These are phyloP conservation scores for Cheilosia pagana DNA, from an alignment of 2,888 invertebrate species.

Conservation along the genomic window DNA sequence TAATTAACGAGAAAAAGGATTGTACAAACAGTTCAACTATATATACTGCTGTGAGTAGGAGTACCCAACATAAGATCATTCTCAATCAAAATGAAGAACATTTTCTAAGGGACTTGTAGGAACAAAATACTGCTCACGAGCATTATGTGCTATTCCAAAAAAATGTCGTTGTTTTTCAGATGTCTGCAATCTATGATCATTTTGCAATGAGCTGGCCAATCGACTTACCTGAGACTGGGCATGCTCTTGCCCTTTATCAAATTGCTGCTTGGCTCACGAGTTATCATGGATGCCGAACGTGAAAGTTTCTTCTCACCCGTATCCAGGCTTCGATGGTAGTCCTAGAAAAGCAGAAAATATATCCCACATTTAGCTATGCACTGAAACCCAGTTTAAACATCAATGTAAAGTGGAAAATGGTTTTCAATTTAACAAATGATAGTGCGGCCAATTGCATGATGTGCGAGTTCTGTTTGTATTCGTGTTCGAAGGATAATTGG, in stretches of 20 bases:
- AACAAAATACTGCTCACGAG: no score
- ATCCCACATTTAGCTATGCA: not conserved
- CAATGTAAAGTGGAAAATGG: conserved; percentile 36
- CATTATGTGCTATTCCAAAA: conserved; percentile 15
- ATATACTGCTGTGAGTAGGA: no score
- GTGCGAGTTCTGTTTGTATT: conserved; percentile 57
- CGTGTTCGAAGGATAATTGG: conserved; percentile 22
- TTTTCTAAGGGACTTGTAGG: not conserved
- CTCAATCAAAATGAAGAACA: not conserved
- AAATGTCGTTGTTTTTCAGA: conserved; percentile 26
- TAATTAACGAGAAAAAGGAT: no score
- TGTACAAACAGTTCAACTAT: no score
- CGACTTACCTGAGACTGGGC: conserved; percentile 94
- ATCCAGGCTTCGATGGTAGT: conserved; percentile 92
- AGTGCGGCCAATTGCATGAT: conserved; percentile 69
- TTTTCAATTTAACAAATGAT: conserved; percentile 40
- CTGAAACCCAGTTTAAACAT: not conserved
- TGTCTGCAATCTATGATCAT: conserved; percentile 14
- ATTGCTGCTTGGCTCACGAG: conserved; percentile 87
- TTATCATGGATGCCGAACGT: conserved; percentile 88
- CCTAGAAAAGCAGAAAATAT: conserved; percentile 84
- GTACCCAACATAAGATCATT: no score
- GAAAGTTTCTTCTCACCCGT: conserved; percentile 90
- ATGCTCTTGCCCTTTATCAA: conserved; percentile 97
- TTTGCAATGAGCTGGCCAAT: not conserved